These are phyloP conservation scores for Dendrocopos noguchii DNA, from an alignment of 2,113 vertebrate species.

Conservation along the genomic window DNA sequence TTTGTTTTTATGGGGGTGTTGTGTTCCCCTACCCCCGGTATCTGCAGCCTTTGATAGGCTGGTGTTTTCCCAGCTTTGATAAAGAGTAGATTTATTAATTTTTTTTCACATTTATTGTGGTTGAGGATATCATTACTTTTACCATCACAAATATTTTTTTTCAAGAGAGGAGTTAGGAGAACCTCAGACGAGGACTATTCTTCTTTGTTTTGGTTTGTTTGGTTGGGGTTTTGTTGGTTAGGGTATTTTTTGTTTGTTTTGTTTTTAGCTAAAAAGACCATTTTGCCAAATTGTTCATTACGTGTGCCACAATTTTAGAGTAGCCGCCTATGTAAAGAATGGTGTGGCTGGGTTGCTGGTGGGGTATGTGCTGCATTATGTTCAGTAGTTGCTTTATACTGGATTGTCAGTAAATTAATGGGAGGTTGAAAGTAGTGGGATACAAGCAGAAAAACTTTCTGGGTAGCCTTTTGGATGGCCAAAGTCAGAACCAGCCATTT, in stretches of 20 bases:
- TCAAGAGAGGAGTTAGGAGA: rapidly evolving
- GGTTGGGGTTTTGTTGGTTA: neutral
- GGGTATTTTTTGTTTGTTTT: neutral
- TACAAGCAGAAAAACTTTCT: neutral
- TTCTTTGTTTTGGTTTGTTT: neutral
- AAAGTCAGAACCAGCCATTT: neutral
- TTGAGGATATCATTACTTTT: neutral
- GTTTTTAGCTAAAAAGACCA: neutral
- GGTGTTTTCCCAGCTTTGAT: neutral
- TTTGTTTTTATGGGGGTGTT: neutral
- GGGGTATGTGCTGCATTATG: neutral
- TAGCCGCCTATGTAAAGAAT: neutral
- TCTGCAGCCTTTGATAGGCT: neutral
- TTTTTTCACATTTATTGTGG: neutral
- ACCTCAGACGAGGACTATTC: neutral
- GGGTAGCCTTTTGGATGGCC: neutral
- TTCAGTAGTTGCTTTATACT: neutral
- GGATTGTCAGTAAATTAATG: neutral
- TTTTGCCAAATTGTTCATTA: neutral
- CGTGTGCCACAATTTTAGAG: neutral
- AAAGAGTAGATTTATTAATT: neutral
- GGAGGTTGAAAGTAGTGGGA: neutral
- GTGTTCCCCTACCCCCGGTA: rapidly evolving
- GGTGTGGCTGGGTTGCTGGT: neutral
- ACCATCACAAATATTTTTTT: neutral